Percentiles rank a stretch among this genome's conserved stretches.
These are phyloP conservation scores for Egretta garzetta DNA, from an alignment of 2,113 vertebrate species.

Conservation along the genomic window DNA sequence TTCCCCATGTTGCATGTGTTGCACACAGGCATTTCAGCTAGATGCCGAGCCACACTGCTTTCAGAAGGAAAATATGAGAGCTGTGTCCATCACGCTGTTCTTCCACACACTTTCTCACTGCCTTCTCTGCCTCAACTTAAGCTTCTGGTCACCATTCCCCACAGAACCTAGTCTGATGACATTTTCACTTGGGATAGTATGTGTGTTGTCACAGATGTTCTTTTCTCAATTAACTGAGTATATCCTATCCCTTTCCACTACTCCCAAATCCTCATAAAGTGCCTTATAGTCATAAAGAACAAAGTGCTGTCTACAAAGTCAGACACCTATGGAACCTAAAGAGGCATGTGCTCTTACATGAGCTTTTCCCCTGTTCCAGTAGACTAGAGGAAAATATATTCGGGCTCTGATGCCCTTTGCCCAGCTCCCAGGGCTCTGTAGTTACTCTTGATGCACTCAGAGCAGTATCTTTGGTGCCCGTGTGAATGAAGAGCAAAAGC, in stretches of 20 bases:
- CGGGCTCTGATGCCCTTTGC: neutral
- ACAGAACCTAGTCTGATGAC: neutral
- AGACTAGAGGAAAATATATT: neutral
- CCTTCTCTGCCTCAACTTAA: neutral
- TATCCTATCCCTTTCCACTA: neutral
- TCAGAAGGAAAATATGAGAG: neutral
- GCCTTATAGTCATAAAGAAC: neutral
- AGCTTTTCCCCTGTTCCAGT: neutral
- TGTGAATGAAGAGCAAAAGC: neutral
- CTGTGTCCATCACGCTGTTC: neutral
- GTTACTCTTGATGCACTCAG: neutral
- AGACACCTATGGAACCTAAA: neutral
- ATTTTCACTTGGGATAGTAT: neutral
- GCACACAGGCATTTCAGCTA: neutral
- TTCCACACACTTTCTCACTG: neutral
- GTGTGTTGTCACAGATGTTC: neutral
- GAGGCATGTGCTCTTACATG: neutral
- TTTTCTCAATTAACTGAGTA: neutral
- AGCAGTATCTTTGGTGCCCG: neutral
- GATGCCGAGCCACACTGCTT: accelerated
- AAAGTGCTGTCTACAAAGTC: neutral
- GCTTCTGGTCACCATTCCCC: neutral
- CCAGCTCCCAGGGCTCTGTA: neutral
- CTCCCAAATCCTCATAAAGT: neutral
- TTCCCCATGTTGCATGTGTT: neutral